These are phyloP conservation scores for Sternotherus odoratus DNA, from an alignment of 2,797 vertebrate species.

Conservation along the genomic window DNA sequence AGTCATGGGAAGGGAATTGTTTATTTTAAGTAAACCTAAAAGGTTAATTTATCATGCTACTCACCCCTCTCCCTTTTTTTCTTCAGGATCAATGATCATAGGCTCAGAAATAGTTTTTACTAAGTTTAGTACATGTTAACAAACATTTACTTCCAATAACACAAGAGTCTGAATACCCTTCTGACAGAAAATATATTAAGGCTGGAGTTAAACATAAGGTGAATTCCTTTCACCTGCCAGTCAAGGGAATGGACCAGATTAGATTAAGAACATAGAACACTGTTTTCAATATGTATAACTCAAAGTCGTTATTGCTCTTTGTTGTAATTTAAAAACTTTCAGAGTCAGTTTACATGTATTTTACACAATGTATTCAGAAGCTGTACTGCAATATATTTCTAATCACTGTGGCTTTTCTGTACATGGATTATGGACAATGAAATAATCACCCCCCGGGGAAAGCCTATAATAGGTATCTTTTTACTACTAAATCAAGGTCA, in stretches of 20 bases:
- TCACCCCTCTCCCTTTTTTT: no score
- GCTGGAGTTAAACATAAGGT: constrained; percentile 28
- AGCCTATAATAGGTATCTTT: background rate
- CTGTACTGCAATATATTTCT: background rate
- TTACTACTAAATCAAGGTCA: constrained; percentile 10
- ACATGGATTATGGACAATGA: background rate
- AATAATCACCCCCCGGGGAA: background rate
- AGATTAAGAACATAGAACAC: constrained; percentile 15
- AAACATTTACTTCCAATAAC: constrained; percentile 32
- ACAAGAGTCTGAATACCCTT: constrained; percentile 36
- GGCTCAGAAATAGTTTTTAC: background rate
- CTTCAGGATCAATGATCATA: background rate
- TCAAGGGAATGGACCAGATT: constrained; percentile 41
- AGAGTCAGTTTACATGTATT: background rate
- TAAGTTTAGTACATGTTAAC: background rate
- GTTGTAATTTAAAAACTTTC: background rate
- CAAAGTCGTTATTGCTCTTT: constrained; percentile 34
- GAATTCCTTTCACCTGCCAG: constrained; percentile 53
- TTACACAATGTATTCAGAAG: background rate
- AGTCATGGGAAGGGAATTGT: fast-evolving
- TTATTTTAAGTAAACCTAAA: background rate
- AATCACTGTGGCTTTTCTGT: background rate
- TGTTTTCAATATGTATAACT: background rate
- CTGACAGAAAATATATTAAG: constrained; percentile 48
- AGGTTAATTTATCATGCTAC: background rate